These are phyloP conservation scores for Petrosia ficiformis DNA, from an alignment of 37 sponge, comb jelly and placozoan genomes.

Conservation along the genomic window DNA sequence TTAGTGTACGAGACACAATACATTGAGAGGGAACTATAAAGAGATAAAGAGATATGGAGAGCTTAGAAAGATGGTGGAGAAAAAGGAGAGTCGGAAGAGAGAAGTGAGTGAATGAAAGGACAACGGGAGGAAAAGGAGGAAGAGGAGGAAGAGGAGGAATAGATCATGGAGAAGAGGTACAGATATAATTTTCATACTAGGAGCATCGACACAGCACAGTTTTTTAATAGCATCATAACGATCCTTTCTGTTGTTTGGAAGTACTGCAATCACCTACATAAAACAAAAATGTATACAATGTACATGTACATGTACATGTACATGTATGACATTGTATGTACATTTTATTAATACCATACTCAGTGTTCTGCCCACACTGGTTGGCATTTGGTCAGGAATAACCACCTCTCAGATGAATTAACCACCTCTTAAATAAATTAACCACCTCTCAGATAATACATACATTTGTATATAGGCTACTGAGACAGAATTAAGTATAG, in stretches of 20 bases:
- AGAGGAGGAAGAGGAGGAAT: not conserved
- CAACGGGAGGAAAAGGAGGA: not conserved
- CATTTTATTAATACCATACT: not conserved
- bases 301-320: too few species aligned
- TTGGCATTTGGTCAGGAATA: not conserved
- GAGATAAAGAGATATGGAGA: not conserved
- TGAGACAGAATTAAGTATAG: too few species aligned
- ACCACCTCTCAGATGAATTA: too few species aligned
- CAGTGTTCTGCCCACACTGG: too few species aligned
- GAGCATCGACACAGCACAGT: constrained; percentile 77
- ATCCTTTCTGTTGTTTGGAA: constrained; percentile 87
- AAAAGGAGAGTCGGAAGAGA: not conserved
- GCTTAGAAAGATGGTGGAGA: not conserved
- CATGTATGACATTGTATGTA: not conserved
- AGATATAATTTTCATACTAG: constrained; percentile 34
- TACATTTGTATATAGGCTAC: too few species aligned
- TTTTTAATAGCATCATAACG: constrained; percentile 97
- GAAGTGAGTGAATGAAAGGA: too few species aligned
- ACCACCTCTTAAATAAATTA: too few species aligned
- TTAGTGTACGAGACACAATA: constrained; percentile 66
- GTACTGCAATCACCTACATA: constrained; percentile 69
- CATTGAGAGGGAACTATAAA: constrained; percentile 80
- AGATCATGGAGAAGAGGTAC: not conserved
- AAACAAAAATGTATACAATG: not conserved
- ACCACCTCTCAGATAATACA: too few species aligned